phyloP scores from a whole-genome alignment of 1,140 invertebrate species.

The Rhopalosiphum maidis region DNA sequence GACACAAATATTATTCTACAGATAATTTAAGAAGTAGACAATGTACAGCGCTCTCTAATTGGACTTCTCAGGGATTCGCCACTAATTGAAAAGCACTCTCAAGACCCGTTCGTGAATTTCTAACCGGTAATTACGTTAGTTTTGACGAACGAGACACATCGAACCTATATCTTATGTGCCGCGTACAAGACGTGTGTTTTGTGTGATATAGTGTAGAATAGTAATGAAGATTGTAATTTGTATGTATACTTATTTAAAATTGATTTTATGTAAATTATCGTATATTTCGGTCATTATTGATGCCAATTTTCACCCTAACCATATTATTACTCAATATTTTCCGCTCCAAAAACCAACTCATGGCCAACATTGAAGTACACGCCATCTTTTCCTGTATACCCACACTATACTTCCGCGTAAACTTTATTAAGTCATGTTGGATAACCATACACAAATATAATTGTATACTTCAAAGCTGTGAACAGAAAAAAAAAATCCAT shows the following conservation, averaged over 20 bases:
- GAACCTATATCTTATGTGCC: not conserved
- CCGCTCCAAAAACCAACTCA: not conserved
- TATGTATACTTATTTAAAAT: not conserved
- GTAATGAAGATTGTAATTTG: not conserved
- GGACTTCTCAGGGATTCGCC: not conserved
- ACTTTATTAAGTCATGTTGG: not conserved
- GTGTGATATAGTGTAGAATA: not conserved
- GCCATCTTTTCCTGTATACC: not conserved
- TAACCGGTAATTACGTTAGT: conserved; percentile 9
- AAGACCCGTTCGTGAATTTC: not conserved
- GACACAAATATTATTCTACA: not conserved
- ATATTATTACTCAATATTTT: not conserved
- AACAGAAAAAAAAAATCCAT: not conserved
- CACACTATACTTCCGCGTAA: not conserved
- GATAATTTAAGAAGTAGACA: not conserved
- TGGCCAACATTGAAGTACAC: not conserved
- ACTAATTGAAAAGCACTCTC: not conserved
- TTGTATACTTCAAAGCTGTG: not conserved
- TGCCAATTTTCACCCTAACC: not conserved
- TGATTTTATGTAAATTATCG: not conserved
- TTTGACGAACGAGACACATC: not conserved
- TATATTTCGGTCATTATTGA: not conserved
- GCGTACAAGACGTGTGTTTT: not conserved
- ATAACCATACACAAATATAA: not conserved
- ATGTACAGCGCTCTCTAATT: not conserved